phyloP scores from a whole-genome alignment of 2,113 vertebrate species.

The Numida meleagris region DNA sequence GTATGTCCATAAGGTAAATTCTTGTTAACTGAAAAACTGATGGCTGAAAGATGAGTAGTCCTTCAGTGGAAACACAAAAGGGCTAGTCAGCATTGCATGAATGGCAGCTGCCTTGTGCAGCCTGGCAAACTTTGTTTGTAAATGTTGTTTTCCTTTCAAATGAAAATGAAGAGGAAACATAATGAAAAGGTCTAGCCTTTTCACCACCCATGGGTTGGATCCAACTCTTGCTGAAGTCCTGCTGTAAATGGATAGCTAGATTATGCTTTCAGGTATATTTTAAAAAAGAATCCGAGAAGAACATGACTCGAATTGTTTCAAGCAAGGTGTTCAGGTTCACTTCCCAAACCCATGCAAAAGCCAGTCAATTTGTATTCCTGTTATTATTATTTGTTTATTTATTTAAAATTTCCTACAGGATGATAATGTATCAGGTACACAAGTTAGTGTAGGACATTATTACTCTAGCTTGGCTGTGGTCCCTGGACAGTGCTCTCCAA shows the following conservation, averaged over 20 bases:
- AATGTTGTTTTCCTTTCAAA: conserved; percentile 29
- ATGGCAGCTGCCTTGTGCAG: conserved; percentile 6
- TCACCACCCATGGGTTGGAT: background rate
- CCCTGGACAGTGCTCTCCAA: background rate
- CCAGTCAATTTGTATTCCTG: background rate
- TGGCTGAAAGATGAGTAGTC: background rate
- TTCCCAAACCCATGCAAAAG: background rate
- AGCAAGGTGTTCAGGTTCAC: background rate
- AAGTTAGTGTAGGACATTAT: background rate
- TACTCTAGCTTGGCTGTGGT: background rate
- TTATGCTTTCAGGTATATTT: background rate
- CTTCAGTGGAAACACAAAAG: background rate
- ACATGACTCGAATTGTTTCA: background rate
- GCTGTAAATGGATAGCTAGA: background rate
- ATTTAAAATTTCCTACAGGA: background rate
- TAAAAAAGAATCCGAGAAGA: background rate
- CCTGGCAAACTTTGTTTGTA: conserved; percentile 11
- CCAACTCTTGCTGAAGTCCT: background rate
- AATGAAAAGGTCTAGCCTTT: background rate
- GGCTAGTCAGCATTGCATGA: background rate
- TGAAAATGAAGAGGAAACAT: background rate
- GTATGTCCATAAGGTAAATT: background rate
- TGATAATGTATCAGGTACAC: background rate
- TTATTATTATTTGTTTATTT: background rate
- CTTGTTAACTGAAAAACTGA: background rate